Evolutionary conservation across 2,888 invertebrate species (phyloP), one percentile per base, ranked within the genome.

Genomic region (Leucania comma): DNA sequence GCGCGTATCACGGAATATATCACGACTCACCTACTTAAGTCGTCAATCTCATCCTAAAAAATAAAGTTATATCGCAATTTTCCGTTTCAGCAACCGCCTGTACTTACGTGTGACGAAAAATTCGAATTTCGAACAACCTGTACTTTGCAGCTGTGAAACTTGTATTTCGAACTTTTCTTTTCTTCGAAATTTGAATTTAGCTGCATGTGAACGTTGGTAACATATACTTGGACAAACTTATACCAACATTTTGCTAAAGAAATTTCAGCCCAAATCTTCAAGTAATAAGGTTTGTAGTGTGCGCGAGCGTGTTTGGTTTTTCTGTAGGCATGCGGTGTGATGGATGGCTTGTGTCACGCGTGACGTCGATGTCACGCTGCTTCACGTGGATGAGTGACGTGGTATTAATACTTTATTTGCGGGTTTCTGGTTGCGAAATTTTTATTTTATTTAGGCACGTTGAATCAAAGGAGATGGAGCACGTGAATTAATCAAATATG

Each of bases 1-100:
- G 79, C 88, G 86, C 87, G 81, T 86, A 86, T 89, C 87, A 85
- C 77, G 83, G 78, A 87, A 92, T 88, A 92, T 90, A 90, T 91
- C 87, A 87, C 84, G 82, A 82, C 85, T 86, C 89, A 89, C 87
- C 90, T 89, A 89, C 90, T 92, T 89, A 92, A 92, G 87, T 90
- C 93, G 92, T 95, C 95, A 95, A 95, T 94, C 94, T 93, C 93
- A 86, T 89, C 88, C 89, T 89, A 89, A 93, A 90, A 94, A 95
- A 95, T 95, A 93, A 95, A 95, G 94, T 95, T 94, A 95, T 93
- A 91, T 89, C 91, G 86, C 93, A 95, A 95, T 95, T 95, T 95
- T 94, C 92, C 95, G 91, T 93, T 90, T 90, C 94, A 87, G 80
- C 92, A 91, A 90, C 89, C 91, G 91, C 88, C 89, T 90, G 90